These are phyloP conservation scores for Orchesella cincta DNA, from an alignment of 1,140 invertebrate genomes.

Conservation along the genomic window DNA sequence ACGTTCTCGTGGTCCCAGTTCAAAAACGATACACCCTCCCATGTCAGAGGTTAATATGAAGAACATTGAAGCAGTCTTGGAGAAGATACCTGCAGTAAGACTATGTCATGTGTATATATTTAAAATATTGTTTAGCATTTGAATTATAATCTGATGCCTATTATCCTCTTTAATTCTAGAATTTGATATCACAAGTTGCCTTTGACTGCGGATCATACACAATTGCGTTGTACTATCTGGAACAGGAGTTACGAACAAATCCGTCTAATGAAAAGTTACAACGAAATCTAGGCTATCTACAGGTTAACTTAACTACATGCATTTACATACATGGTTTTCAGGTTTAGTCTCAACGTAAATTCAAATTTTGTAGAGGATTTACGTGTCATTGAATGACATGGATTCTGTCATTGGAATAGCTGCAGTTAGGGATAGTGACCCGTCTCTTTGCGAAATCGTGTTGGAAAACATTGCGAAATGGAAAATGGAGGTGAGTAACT, in stretches of 20 bases:
- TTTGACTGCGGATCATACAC: constrained; percentile 61
- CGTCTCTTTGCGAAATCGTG: constrained; percentile 60
- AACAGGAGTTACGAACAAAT: constrained; percentile 57
- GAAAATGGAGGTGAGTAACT: constrained; percentile 48
- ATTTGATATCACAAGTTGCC: constrained; percentile 60
- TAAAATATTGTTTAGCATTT: background rate
- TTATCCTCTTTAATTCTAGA: constrained; percentile 48
- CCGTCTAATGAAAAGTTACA: constrained; percentile 52
- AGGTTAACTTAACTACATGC: too few relatives aligned
- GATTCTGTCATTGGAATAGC: constrained; percentile 64
- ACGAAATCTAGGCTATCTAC: constrained; percentile 57
- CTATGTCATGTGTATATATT: background rate
- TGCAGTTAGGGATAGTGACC: constrained; percentile 56
- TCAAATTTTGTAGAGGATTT: constrained; percentile 64
- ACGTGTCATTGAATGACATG: constrained; percentile 62
- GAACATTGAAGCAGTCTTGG: background rate
- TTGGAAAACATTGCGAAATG: constrained; percentile 60
- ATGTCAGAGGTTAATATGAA: background rate
- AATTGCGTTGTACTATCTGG: constrained; percentile 62
- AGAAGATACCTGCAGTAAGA: background rate
- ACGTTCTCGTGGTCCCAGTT: background rate
- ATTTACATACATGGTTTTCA: too few relatives aligned
- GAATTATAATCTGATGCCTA: background rate
- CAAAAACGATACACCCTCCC: background rate
- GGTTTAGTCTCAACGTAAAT: too few relatives aligned